Conservation (phyloP, 2,113 vertebrate genomes). For the Lycocorax pyrrhopterus region DNA sequence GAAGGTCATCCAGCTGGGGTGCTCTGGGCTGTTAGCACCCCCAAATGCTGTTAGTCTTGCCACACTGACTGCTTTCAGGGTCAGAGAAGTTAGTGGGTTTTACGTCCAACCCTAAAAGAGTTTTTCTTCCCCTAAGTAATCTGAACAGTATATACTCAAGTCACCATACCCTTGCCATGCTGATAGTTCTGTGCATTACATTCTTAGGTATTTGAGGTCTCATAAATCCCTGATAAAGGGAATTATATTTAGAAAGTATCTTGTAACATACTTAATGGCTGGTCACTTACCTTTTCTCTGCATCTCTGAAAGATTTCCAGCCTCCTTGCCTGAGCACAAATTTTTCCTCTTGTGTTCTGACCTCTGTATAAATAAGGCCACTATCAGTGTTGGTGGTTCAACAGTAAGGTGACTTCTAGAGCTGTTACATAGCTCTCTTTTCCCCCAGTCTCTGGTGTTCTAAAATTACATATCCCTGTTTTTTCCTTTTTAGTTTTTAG, state of each 20-base stretch:
- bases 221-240: not conserved
- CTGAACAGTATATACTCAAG: not conserved
- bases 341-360: not conserved
- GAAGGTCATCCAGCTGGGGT: not conserved
- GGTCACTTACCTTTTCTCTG: conserved; percentile 1
- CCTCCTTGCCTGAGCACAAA: not conserved
- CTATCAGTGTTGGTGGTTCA: not conserved
- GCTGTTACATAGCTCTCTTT: not conserved
- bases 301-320: not conserved
- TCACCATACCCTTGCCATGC: not conserved
- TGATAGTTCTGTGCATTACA: not conserved
- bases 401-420: not conserved
- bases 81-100: not conserved
- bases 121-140: not conserved
- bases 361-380: not conserved
- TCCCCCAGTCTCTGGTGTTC: not conserved
- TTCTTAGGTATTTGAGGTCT: not conserved
- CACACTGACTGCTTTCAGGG: not conserved
- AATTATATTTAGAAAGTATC: conserved; percentile 49
- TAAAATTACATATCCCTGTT: not conserved
- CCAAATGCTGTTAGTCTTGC: not conserved
- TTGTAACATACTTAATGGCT: not conserved
- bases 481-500: not conserved
- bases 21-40: not conserved
- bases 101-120: not conserved